Percentiles rank a stretch among this genome's conserved stretches.
Evolutionary conservation across 2,113 vertebrate genomes (phyloP).

Genomic region (Climacteris rufus): DNA sequence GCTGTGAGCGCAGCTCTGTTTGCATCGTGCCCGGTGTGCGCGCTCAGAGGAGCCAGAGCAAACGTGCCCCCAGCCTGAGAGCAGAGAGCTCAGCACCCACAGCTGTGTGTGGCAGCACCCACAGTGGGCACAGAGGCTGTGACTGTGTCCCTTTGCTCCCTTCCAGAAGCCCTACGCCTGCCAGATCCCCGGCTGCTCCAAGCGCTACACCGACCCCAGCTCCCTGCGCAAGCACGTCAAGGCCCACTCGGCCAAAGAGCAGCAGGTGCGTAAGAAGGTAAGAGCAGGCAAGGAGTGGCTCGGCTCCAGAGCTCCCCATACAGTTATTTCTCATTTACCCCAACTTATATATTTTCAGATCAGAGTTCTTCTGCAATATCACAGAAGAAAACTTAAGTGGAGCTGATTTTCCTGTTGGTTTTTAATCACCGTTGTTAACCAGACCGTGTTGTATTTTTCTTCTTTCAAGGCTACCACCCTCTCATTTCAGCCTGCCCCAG

Average conservation of each 20-base stretch:
- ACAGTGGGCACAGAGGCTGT: background rate
- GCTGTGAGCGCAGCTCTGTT: background rate
- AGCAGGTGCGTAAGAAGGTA: conserved; percentile 97
- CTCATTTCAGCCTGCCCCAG: background rate
- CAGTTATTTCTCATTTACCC: background rate
- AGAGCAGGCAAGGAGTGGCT: conserved; percentile 12
- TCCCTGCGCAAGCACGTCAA: conserved; percentile 98
- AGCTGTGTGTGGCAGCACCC: fast-evolving
- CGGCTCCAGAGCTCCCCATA: background rate
- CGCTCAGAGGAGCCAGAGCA: background rate
- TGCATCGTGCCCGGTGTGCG: background rate
- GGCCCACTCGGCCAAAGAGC: conserved; percentile 95
- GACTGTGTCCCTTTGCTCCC: background rate
- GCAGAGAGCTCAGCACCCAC: background rate
- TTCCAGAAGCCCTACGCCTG: conserved; percentile 95
- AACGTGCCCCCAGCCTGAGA: background rate
- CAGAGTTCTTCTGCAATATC: background rate
- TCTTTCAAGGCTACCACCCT: background rate
- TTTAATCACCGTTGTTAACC: background rate
- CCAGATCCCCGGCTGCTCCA: conserved; percentile 96
- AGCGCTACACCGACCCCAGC: conserved; percentile 98
- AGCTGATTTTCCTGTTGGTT: background rate
- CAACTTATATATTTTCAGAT: background rate
- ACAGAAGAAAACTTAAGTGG: background rate
- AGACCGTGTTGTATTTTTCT: background rate